Evolutionary conservation across 2,888 invertebrate species (phyloP), one percentile per base, ranked within the genome.

Genomic region (Poecilus cupreus): DNA sequence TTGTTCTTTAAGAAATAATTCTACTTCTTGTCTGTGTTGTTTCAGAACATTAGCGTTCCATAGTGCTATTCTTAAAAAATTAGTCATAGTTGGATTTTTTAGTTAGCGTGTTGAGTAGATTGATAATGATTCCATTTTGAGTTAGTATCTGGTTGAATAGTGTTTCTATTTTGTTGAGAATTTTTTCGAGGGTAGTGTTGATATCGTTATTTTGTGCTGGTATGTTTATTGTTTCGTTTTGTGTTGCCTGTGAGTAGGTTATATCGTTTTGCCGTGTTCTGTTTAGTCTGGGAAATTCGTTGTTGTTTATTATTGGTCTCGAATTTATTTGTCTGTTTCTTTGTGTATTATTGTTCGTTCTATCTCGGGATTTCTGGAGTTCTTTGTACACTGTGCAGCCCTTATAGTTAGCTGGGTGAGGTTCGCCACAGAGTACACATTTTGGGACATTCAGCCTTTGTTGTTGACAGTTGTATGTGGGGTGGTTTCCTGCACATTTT

Each of bases 401-500:
- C 54, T 77, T 82, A 57, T 83, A 82, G 64, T 76, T 83, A 16
- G 82, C 80, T 64, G 75, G 82, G 16, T 82, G 82, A n/a, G 22
- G 46, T 6, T 43, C 16, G n/a, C 18, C 18, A 37, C 54, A 46
- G 10, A 32, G 26, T 16, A 32, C 18, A 20, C 72, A 46, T 80
- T 13, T 82, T 8, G 82, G 54, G 16, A 60, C 49, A 8, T 39
- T 64, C 11, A 22, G 24, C 16, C 68, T 60, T 11, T 8, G 1
- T 60, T 80, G 77, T 43, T 0, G 64, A 46, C 83, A 83, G 18
- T 57, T 16, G 6, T 3, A 68, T 10, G 83, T 82, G 8, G 49
- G 22, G 46, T 85, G 83, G 46, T 83, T 72, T 16, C 18, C 77
- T 49, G 82, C 83, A 46, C 84, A 85, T 79, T 83, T 84, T 0